Conservation (phyloP, 2,888 invertebrate genomes). For the Pegoplata infirma region DNA sequence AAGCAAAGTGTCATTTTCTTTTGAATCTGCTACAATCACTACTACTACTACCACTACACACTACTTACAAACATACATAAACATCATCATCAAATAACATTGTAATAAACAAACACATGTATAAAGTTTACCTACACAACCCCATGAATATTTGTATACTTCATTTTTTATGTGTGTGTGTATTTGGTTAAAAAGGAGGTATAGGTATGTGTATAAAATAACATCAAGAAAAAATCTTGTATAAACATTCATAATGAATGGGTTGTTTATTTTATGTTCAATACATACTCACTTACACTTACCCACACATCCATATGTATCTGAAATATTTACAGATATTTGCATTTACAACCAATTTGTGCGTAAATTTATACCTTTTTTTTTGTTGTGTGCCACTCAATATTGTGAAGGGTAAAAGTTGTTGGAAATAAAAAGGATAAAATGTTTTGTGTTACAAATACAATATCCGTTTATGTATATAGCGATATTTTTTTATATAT, state of each 20-base stretch:
- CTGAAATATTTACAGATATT: conserved; percentile 29
- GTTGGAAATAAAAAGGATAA: conserved; percentile 13
- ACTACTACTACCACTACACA: neutral
- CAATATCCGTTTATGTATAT: neutral
- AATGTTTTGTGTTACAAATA: conserved; percentile 9
- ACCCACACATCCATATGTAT: neutral
- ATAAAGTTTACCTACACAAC: neutral
- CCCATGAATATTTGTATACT: too few species aligned
- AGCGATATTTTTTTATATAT: conserved; percentile 32
- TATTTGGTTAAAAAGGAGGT: neutral
- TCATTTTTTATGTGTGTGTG: neutral
- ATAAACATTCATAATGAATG: conserved; percentile 32
- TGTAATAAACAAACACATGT: neutral
- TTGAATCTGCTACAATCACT: conserved; percentile 15
- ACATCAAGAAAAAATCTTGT: conserved; percentile 6
- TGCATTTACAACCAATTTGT: conserved; percentile 58
- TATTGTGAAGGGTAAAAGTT: conserved; percentile 3
- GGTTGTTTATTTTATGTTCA: conserved; percentile 17
- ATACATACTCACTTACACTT: neutral
- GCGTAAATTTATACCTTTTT: conserved; percentile 42
- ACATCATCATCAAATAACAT: neutral
- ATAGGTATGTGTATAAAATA: neutral
- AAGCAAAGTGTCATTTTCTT: conserved; percentile 59
- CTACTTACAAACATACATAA: neutral
- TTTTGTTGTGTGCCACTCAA: neutral